Base-by-base conservation (phyloP, 2,797 vertebrate species). In the Jordanella pulchra region DNA sequence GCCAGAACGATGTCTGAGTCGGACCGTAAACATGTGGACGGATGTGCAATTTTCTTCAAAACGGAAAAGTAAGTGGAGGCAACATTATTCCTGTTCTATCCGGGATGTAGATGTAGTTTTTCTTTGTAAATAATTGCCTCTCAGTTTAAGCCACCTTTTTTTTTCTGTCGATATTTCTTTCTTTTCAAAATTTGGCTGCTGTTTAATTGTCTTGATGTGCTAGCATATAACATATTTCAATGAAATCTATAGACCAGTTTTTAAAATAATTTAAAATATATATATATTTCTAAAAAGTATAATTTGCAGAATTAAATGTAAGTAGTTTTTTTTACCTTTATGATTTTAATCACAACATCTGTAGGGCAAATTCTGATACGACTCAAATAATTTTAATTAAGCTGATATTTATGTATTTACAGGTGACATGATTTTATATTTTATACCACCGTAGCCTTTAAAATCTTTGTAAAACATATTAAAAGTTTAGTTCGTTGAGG, bases 1-100 rank as follows among this genome's bases (percentile, higher is more conserved):
- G 97, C 97, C 71, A 94, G 97, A 93, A 99, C 97, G 51, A 99
- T 99, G 97, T 98, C 97, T 0, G 97, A 99, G 92, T 97, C 95
- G 18, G 97, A 99, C 91, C 96, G 97, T 72, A 99, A 99, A 88
- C 97, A 98, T 13, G 97, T 99, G 72, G 97, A 99, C 68, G 97
- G 97, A 78, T 99, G 97, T 94, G 97, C 97, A 90, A 90, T 99
- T 93, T 99, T 99, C 94, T 99, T 95, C 94, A 98, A 96, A 89
- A 95, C 95, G 1, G 97, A 98, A 78, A 99, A 99, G 97, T 99
- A 94, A 87, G 96, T 35, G 7, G 39, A 42, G 13, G 12, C 7
- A 30, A 42, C 17, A 39, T 44, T 42, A 54, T 60, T 63, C 11
- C 32, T 61, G 30, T 13, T 12, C 11, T 18, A 18, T 4, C 23